These are phyloP conservation scores for Pentamera pediparva DNA, from an alignment of 53 echinoderm and acorn worm genomes.

Conservation along the genomic window DNA sequence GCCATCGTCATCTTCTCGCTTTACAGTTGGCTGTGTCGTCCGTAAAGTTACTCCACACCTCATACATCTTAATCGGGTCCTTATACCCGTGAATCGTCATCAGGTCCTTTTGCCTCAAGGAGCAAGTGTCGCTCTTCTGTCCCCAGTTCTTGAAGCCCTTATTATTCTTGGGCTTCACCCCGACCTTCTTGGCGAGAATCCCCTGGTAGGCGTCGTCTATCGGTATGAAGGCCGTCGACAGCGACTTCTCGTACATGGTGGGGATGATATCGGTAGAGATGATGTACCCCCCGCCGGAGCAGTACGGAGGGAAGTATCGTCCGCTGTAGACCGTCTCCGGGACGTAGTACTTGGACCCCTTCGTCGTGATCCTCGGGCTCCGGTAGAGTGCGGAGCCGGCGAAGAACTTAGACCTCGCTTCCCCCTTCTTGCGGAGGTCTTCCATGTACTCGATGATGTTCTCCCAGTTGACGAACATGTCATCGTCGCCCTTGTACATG, in stretches of 20 bases:
- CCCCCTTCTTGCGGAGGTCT: constrained; percentile 41
- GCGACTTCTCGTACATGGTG: constrained; percentile 65
- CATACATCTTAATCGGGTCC: constrained; percentile 48
- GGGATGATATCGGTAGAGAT: constrained; percentile 72
- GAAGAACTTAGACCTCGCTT: constrained; percentile 50
- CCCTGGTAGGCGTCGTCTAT: constrained; percentile 97
- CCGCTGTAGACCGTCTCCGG: constrained; percentile 76
- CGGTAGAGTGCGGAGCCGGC: constrained; percentile 64
- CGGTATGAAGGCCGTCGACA: constrained; percentile 78
- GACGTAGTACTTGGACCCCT: constrained; percentile 76
- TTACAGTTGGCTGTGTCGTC: constrained; percentile 45
- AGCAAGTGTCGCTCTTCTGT: constrained; percentile 75
- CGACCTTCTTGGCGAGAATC: constrained; percentile 67
- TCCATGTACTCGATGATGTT: constrained; percentile 57
- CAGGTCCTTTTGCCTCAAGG: constrained; percentile 53
- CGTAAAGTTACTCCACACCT: constrained; percentile 89
- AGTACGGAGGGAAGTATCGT: constrained; percentile 83
- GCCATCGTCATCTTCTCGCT: background rate
- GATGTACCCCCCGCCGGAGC: constrained; percentile 83
- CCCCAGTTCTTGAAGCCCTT: constrained; percentile 88
- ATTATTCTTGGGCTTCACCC: constrained; percentile 52
- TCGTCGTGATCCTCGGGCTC: constrained; percentile 60
- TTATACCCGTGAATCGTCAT: constrained; percentile 89
- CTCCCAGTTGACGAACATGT: constrained; percentile 93
- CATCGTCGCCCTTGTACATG: constrained; percentile 94